Conservation (phyloP, 2,113 vertebrate species). For the Mobula hypostoma region DNA sequence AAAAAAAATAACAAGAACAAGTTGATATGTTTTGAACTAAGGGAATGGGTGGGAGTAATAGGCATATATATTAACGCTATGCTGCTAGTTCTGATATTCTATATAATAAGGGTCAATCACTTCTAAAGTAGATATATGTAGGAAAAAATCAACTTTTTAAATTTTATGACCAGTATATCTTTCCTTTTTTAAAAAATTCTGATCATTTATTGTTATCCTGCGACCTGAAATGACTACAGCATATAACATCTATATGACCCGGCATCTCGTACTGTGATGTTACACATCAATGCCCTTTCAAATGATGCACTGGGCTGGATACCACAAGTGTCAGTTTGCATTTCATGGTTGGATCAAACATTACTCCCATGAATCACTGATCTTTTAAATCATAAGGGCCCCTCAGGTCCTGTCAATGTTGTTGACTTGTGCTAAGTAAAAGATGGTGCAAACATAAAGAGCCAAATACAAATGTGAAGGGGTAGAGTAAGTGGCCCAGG, state of each 20-base stretch:
- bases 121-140: not conserved
- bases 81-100: not conserved
- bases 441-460: too few relatives aligned
- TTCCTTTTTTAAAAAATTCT: not conserved
- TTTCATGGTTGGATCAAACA: too few relatives aligned
- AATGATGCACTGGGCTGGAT: too few relatives aligned
- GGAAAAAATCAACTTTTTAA: not conserved
- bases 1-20: not conserved
- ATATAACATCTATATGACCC: not conserved
- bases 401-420: too few relatives aligned
- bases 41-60: not conserved
- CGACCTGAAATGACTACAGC: not conserved
- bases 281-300: too few relatives aligned
- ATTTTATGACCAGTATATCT: not conserved
- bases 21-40: not conserved
- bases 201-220: not conserved
- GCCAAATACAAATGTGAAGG: too few relatives aligned
- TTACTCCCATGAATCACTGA: too few relatives aligned
- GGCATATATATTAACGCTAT: not conserved
- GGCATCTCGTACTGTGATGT: not conserved
- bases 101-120: not conserved
- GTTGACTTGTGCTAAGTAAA: too few relatives aligned
- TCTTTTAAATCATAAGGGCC: too few relatives aligned
- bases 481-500: too few relatives aligned
- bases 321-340: too few relatives aligned